Conservation (phyloP, 1,140 invertebrate genomes). For the Holotrichia oblita region DNA sequence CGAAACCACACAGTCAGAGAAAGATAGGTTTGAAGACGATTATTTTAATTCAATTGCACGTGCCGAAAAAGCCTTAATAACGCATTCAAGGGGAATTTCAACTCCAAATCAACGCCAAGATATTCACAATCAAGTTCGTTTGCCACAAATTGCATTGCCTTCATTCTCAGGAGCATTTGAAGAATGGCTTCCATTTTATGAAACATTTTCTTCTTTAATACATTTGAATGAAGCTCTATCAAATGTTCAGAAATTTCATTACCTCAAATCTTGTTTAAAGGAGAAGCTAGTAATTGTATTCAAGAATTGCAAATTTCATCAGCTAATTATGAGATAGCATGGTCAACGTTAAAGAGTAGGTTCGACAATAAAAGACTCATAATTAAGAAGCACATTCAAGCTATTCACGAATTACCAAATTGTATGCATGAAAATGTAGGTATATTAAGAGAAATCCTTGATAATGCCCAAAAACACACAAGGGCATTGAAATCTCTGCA, state of each 20-base stretch:
- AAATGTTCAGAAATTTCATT: constrained; percentile 49
- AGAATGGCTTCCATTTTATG: no score
- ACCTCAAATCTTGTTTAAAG: constrained; percentile 49
- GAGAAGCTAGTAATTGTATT: constrained; percentile 48
- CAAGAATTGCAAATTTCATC: constrained; percentile 45
- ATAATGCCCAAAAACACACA: constrained; percentile 1
- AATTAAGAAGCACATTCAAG: constrained; percentile 38
- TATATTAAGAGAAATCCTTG: not conserved
- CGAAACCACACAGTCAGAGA: no score
- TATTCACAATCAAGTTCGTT: no score
- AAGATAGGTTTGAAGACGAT: no score
- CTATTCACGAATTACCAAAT: not conserved
- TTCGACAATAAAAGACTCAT: constrained; percentile 43
- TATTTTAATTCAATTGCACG: no score
- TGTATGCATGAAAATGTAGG: not conserved
- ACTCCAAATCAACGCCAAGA: no score
- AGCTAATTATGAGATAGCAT: constrained; percentile 44
- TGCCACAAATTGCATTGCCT: no score
- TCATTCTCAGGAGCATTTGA: no score
- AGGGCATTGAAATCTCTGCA: not conserved
- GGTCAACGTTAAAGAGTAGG: constrained; percentile 43
- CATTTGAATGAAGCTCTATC: no score
- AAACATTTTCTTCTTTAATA: no score
- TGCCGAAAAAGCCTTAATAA: no score
- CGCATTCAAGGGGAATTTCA: no score